Conservation (phyloP, 2,113 vertebrate genomes). For the Campylorhamphus procurvoides region DNA sequence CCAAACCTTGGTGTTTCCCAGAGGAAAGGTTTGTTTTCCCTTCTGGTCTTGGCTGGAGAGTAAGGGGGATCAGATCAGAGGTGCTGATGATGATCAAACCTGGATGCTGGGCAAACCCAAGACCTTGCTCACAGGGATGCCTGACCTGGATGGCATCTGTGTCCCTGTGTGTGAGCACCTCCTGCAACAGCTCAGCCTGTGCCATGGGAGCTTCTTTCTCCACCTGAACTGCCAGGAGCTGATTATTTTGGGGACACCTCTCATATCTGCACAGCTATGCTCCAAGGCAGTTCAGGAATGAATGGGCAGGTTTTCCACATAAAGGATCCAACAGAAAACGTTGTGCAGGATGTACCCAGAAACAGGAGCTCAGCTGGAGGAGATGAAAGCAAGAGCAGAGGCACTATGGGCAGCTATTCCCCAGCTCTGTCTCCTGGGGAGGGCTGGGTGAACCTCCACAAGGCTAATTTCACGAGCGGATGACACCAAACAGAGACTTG, state of each 20-base stretch:
- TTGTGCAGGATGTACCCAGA: not conserved
- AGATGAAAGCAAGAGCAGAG: not conserved
- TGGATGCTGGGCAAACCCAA: not conserved
- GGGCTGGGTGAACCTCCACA: not conserved
- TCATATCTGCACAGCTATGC: not conserved
- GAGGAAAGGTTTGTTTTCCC: not conserved
- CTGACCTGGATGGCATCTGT: not conserved
- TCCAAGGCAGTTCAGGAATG: not conserved
- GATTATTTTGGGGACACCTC: not conserved
- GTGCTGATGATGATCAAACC: not conserved
- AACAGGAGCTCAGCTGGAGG: not conserved
- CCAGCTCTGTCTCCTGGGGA: not conserved
- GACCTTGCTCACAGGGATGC: not conserved
- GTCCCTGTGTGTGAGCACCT: not conserved
- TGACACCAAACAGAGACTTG: conserved; percentile 63
- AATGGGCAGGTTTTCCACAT: not conserved
- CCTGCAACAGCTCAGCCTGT: not conserved
- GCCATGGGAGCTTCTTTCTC: not conserved
- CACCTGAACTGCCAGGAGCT: not conserved
- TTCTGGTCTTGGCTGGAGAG: not conserved
- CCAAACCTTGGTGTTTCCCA: not conserved
- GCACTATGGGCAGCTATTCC: not conserved
- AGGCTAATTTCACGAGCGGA: conserved; percentile 22
- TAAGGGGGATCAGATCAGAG: not conserved
- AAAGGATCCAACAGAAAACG: not conserved